A percentile compares a stretch with the other conserved stretches of the same genome.
Evolutionary conservation across 1,140 invertebrate genomes (phyloP).

Genomic region (Heliothis virescens): DNA sequence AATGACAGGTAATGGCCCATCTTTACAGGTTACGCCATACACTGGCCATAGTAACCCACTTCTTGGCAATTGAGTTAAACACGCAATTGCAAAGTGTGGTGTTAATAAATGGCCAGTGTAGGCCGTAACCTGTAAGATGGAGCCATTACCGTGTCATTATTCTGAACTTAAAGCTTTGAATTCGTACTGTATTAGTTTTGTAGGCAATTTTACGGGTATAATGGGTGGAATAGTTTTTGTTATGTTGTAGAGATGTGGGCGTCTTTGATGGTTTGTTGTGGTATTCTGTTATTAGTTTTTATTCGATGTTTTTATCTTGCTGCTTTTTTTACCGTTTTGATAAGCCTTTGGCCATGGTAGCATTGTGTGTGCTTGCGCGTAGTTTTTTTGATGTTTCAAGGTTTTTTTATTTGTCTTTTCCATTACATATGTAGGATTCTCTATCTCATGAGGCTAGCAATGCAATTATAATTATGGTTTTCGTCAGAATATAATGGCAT

Average conservation of each 20-base stretch:
- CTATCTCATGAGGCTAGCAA: too few relatives aligned
- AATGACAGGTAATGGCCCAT: conserved; percentile 24
- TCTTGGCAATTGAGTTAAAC: conserved; percentile 16
- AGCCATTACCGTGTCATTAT: conserved; percentile 21
- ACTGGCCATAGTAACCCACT: conserved; percentile 19
- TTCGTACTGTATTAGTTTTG: background rate
- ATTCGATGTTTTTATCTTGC: too few relatives aligned
- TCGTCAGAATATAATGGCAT: too few relatives aligned
- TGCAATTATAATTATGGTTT: too few relatives aligned
- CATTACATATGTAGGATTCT: too few relatives aligned
- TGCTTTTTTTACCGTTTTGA: too few relatives aligned
- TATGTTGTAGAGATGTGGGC: background rate
- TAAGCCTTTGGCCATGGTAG: too few relatives aligned
- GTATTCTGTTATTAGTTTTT: too few relatives aligned
- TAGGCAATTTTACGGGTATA: background rate
- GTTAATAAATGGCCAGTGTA: conserved; percentile 23
- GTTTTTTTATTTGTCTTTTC: too few relatives aligned
- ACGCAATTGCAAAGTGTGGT: conserved; percentile 16
- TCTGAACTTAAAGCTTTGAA: background rate
- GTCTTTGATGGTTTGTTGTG: background rate
- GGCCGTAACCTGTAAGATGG: conserved; percentile 20
- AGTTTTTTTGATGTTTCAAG: too few relatives aligned
- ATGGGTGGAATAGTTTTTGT: background rate
- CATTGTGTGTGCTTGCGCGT: too few relatives aligned
- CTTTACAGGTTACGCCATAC: conserved; percentile 19